These are phyloP conservation scores for Anas platyrhynchos DNA, from an alignment of 2,113 vertebrate genomes.

Conservation along the genomic window DNA sequence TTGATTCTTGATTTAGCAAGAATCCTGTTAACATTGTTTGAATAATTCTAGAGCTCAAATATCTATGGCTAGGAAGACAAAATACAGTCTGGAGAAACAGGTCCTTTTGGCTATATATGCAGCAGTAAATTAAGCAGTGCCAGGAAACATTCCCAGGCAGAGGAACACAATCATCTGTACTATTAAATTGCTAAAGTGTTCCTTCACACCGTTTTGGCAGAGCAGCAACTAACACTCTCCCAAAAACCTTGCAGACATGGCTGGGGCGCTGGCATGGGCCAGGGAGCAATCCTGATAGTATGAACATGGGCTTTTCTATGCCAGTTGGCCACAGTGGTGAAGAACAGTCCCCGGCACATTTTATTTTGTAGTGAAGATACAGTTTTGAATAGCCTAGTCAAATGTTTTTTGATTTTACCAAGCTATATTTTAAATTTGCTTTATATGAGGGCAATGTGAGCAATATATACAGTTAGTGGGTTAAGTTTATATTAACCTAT, in stretches of 20 bases:
- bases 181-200: conserved; percentile 26
- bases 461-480: background rate
- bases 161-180: conserved; percentile 15
- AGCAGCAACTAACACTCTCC: background rate
- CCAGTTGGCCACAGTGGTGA: background rate
- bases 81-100: conserved; percentile 14
- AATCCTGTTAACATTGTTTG: background rate
- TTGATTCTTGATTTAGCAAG: background rate
- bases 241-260: background rate
- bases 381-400: background rate
- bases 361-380: background rate
- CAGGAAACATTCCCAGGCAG: conserved; percentile 50
- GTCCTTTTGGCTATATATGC: conserved; percentile 6
- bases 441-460: background rate
- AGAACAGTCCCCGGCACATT: background rate
- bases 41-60: background rate
- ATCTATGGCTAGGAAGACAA: conserved; percentile 24
- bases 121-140: background rate
- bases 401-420: background rate
- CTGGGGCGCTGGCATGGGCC: background rate
- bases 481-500: background rate
- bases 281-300: conserved; percentile 23
- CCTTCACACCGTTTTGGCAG: conserved; percentile 40
- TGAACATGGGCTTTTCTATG: conserved; percentile 8
- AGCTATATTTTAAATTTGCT: background rate